Percentiles rank a stretch among this genome's conserved stretches.
Evolutionary conservation across 2,113 vertebrate species (phyloP).

Genomic region (Illadopsis cleaveri): DNA sequence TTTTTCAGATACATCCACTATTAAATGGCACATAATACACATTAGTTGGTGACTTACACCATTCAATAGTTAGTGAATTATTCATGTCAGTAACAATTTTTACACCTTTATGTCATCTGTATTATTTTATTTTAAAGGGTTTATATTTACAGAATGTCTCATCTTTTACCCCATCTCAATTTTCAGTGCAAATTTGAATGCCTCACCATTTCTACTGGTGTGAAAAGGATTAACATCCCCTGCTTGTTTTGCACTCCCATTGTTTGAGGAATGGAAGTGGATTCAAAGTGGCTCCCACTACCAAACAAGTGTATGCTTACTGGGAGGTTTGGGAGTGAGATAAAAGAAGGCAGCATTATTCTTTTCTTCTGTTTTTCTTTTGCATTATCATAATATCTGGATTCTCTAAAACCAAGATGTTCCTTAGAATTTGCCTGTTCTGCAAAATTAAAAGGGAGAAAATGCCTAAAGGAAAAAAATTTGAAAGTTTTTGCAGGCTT

Average conservation of each 20-base stretch:
- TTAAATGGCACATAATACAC: constrained; percentile 78
- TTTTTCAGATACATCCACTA: constrained; percentile 82
- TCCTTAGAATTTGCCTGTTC: background rate
- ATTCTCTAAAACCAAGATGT: background rate
- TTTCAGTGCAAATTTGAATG: constrained; percentile 58
- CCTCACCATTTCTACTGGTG: background rate
- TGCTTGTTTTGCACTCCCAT: constrained; percentile 16
- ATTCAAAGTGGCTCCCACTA: background rate
- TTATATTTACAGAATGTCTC: constrained; percentile 69
- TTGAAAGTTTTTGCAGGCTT: background rate
- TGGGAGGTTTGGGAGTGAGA: background rate
- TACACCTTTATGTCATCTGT: constrained; percentile 72
- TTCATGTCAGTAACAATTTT: constrained; percentile 76
- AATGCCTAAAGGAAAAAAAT: background rate
- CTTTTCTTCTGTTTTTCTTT: background rate
- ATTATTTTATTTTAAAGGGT: constrained; percentile 70
- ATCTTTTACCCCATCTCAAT: constrained; percentile 60
- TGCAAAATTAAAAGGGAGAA: background rate
- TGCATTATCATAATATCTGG: background rate
- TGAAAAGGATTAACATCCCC: background rate
- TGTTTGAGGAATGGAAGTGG: background rate
- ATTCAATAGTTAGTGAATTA: constrained; percentile 74
- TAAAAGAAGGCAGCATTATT: background rate
- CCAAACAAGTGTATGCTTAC: background rate
- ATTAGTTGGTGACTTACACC: constrained; percentile 78